These are phyloP conservation scores for Hoplostethus mediterraneus DNA, from an alignment of 2,797 vertebrate genomes.

Conservation along the genomic window DNA sequence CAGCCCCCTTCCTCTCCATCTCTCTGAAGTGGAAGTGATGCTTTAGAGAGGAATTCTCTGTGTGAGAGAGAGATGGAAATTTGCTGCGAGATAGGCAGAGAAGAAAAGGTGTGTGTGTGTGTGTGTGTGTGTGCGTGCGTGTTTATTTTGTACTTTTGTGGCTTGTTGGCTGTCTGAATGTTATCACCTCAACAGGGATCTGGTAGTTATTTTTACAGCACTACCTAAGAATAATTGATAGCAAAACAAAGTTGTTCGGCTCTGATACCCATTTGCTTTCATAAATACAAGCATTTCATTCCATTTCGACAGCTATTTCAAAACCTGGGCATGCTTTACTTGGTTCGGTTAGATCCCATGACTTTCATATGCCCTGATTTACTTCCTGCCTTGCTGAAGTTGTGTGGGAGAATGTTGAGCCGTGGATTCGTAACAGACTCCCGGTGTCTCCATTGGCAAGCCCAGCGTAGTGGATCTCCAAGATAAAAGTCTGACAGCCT, in stretches of 20 bases:
- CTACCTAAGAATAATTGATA: slow-evolving; percentile 19
- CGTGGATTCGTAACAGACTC: slow-evolving; percentile 57
- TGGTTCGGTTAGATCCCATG: slow-evolving; percentile 24
- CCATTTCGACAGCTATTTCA: slow-evolving; percentile 36
- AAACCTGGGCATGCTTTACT: slow-evolving; percentile 2
- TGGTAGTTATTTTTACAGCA: slow-evolving; percentile 29
- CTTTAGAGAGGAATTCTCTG: slow-evolving; percentile 56
- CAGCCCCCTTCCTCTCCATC: slow-evolving; percentile 68
- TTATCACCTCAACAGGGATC: slow-evolving; percentile 17
- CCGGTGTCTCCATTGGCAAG: slow-evolving; percentile 69
- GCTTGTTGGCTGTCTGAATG: not conserved
- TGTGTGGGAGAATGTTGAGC: slow-evolving; percentile 50
- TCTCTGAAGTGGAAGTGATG: slow-evolving; percentile 80
- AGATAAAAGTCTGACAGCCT: slow-evolving; percentile 70
- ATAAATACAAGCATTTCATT: slow-evolving; percentile 25
- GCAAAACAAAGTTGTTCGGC: slow-evolving; percentile 7
- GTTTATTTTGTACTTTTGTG: slow-evolving; percentile 11
- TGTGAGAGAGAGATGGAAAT: slow-evolving; percentile 50
- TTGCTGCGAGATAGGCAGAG: slow-evolving; percentile 25
- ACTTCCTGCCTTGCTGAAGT: slow-evolving; percentile 49
- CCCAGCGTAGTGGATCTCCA: slow-evolving; percentile 68
- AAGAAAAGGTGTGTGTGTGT: slow-evolving; percentile 22
- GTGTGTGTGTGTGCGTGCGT: slow-evolving; percentile 13
- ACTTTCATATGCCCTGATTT: slow-evolving; percentile 52
- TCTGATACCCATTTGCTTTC: slow-evolving; percentile 5